These are phyloP conservation scores for Artibeus jamaicensis DNA, from an alignment of 2,797 vertebrate genomes.

Conservation along the genomic window DNA sequence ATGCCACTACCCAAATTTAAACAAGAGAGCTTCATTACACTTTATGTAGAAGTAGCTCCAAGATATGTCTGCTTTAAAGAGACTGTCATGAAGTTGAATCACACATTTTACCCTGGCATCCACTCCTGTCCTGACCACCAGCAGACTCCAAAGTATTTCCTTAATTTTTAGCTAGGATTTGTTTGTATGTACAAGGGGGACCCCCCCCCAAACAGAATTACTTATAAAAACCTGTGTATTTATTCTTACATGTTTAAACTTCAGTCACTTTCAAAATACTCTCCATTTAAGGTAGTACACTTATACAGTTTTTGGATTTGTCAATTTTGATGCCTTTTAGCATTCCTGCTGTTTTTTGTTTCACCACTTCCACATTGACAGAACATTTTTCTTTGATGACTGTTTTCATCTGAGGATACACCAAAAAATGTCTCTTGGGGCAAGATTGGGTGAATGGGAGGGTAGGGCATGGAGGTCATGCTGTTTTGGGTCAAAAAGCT, in stretches of 20 bases:
- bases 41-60: neutral
- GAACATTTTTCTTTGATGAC: neutral
- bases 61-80: neutral
- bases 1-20: neutral
- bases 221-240: neutral
- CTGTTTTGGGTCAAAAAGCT: too few relatives aligned
- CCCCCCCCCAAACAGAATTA: neutral
- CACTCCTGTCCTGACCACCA: neutral
- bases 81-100: neutral
- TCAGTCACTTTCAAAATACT: neutral
- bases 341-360: neutral
- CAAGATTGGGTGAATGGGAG: neutral
- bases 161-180: neutral
- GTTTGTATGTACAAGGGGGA: neutral
- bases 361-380: neutral
- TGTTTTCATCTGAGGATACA: neutral
- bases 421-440: neutral
- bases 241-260: neutral
- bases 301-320: neutral
- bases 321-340: neutral
- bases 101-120: neutral
- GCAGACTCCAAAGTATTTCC: neutral
- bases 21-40: neutral
- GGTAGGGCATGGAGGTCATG: too few relatives aligned
- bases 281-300: neutral